Evolutionary conservation across 2,888 invertebrate species (phyloP).

Genomic region (Anoncus sp.): DNA sequence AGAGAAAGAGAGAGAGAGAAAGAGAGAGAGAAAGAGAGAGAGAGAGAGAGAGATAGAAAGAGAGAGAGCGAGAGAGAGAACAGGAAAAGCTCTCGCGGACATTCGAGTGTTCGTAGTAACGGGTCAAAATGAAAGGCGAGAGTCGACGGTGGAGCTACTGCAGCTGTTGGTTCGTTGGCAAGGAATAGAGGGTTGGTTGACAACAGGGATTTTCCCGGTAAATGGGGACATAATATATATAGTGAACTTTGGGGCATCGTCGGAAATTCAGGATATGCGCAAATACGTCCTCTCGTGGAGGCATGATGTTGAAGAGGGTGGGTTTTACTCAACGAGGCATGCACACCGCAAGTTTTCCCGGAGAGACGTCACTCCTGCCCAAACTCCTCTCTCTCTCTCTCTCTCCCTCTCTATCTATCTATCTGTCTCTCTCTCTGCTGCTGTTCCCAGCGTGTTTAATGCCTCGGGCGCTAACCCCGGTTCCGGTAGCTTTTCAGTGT

Average conservation of each 20-base stretch:
- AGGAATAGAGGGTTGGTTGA: constrained; percentile 40
- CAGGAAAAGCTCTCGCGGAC: constrained; percentile 57
- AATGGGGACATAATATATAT: constrained; percentile 35
- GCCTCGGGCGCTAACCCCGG: constrained; percentile 21
- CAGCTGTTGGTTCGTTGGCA: constrained; percentile 38
- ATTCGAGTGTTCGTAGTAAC: constrained; percentile 34
- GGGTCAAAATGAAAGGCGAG: constrained; percentile 40
- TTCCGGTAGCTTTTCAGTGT: constrained; percentile 15
- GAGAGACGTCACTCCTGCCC: constrained; percentile 23
- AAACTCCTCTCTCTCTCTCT: no score
- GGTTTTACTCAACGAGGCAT: constrained; percentile 23
- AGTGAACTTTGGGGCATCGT: constrained; percentile 19
- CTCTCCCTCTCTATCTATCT: no score
- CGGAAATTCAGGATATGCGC: constrained; percentile 38
- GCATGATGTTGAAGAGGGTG: constrained; percentile 33
- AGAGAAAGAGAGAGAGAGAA: constrained; percentile 35
- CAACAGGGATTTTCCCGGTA: constrained; percentile 45
- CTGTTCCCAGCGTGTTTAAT: no score
- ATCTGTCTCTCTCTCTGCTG: no score
- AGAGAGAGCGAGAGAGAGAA: constrained; percentile 40
- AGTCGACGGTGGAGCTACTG: constrained; percentile 20
- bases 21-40: constrained; percentile 35
- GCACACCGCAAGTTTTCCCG: constrained; percentile 34
- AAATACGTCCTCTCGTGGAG: constrained; percentile 32
- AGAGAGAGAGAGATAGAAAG: constrained; percentile 37